Conservation (phyloP, 2,888 invertebrate genomes). For the Lottia scabra region DNA sequence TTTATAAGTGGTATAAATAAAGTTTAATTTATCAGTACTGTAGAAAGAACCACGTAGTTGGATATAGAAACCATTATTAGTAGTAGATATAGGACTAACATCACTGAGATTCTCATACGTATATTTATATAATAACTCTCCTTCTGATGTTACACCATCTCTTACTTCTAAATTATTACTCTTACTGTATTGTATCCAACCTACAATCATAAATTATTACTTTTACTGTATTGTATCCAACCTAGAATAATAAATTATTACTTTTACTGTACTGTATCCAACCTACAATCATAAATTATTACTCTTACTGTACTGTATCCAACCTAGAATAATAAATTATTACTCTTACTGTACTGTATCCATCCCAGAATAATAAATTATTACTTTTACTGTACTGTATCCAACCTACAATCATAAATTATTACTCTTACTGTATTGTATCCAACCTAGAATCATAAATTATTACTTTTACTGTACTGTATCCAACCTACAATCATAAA, state of each 20-base stretch:
- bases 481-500: too few species aligned
- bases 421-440: too few species aligned
- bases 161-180: constrained; percentile 49
- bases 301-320: too few species aligned
- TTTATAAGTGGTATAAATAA: constrained; percentile 55
- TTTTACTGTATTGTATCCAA: too few species aligned
- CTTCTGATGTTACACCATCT: constrained; percentile 52
- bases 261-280: constrained; percentile 10
- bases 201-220: constrained; percentile 25
- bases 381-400: too few species aligned
- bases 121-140: constrained; percentile 40
- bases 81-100: constrained; percentile 40
- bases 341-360: too few species aligned
- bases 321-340: too few species aligned
- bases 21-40: constrained; percentile 50
- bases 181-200: constrained; percentile 48
- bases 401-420: too few species aligned
- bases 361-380: too few species aligned
- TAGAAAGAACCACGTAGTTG: constrained; percentile 52
- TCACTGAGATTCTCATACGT: constrained; percentile 50
- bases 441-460: too few species aligned
- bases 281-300: constrained; percentile 33
- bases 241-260: too few species aligned
- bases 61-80: constrained; percentile 51
- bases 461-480: too few species aligned